Conservation (phyloP, 2,113 vertebrate species). For the mouse (Mus musculus) region DNA sequence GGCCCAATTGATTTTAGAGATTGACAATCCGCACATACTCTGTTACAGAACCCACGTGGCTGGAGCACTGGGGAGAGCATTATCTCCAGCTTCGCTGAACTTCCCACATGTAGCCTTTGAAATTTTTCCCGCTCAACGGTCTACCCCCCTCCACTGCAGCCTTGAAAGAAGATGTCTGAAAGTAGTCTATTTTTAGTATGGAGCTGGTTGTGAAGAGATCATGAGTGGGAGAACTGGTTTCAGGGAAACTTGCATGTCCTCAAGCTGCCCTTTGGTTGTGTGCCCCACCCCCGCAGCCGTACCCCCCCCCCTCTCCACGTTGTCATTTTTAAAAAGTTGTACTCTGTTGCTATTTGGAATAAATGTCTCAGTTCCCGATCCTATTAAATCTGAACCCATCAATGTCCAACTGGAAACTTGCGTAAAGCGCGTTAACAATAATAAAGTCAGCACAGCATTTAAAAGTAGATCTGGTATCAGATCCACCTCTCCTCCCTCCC, state of each 20-base stretch:
- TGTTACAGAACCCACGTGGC: not conserved
- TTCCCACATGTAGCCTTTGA: slow-evolving; percentile 55
- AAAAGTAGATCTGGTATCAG: not conserved
- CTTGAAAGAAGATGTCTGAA: slow-evolving; percentile 56
- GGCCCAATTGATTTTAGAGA: not conserved
- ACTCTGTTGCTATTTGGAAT: not conserved
- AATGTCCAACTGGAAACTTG: slow-evolving; percentile 14
- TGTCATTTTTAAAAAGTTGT: not conserved
- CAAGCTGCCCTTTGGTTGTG: not conserved
- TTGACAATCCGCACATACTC: not conserved
- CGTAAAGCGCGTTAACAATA: not conserved
- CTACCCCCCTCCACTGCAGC: not conserved
- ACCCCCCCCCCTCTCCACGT: too few relatives aligned
- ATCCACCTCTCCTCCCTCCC: too few relatives aligned
- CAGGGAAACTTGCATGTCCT: not conserved
- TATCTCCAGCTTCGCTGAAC: not conserved
- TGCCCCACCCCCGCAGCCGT: accelerated
- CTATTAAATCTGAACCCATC: not conserved
- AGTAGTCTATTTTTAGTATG: slow-evolving; percentile 54
- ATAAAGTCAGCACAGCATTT: not conserved
- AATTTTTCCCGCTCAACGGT: slow-evolving; percentile 46
- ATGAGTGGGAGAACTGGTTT: not conserved
- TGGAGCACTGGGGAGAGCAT: not conserved
- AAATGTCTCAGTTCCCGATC: not conserved
- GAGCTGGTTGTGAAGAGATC: slow-evolving; percentile 5